Percentiles rank a stretch among this genome's conserved stretches.
Evolutionary conservation across 1,140 invertebrate species (phyloP).

Genomic region (Capitella teleta): DNA sequence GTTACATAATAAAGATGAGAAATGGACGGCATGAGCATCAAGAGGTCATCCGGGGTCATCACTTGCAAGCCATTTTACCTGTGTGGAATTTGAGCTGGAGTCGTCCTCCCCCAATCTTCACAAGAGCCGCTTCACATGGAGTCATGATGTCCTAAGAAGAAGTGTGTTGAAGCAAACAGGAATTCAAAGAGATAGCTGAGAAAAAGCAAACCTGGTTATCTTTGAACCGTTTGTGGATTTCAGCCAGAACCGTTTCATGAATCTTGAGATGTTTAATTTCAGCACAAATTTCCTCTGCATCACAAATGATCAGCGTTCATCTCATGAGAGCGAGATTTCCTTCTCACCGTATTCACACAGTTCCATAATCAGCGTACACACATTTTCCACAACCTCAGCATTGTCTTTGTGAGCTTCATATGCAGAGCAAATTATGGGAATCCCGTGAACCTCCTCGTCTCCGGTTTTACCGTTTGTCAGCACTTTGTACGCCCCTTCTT

Average conservation of each 20-base stretch:
- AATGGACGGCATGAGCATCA: too few species aligned
- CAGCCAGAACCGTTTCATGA: conserved; percentile 22
- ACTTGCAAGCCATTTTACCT: too few species aligned
- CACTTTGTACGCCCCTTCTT: conserved; percentile 37
- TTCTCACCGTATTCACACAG: conserved; percentile 34
- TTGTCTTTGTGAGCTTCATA: conserved; percentile 37
- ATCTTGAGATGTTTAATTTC: conserved; percentile 27
- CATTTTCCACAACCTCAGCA: conserved; percentile 35
- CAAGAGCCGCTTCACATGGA: too few species aligned
- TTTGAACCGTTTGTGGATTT: conserved; percentile 32
- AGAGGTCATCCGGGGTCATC: too few species aligned
- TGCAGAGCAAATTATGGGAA: conserved; percentile 28
- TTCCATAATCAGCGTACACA: conserved; percentile 32
- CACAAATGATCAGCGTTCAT: conserved; percentile 7
- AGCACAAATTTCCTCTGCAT: conserved; percentile 28
- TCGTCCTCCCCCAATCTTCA: too few species aligned
- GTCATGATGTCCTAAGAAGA: too few species aligned
- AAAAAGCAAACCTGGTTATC: conserved; percentile 36
- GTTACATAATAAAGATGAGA: too few species aligned
- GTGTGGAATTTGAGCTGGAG: too few species aligned
- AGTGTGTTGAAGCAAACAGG: too few species aligned
- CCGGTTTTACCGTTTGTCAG: conserved; percentile 21
- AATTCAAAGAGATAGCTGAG: too few species aligned
- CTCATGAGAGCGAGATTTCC: too few species aligned
- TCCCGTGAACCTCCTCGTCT: conserved; percentile 21